Conservation (phyloP, 2,797 vertebrate genomes). For the Microchirus variegatus region DNA sequence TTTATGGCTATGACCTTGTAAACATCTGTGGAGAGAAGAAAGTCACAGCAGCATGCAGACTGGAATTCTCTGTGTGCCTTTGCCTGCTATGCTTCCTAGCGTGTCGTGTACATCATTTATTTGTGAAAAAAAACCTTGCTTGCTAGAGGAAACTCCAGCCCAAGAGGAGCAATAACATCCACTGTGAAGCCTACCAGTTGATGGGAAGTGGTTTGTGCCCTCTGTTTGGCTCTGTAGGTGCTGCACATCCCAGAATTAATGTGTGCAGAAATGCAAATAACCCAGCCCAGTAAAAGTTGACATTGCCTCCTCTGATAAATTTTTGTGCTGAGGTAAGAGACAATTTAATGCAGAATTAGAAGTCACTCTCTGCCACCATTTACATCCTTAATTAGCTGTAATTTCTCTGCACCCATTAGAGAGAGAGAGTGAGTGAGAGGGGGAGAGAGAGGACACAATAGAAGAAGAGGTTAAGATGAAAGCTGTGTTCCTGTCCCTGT, state of each 20-base stretch:
- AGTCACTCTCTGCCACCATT: slow-evolving; percentile 88
- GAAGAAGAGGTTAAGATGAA: slow-evolving; percentile 65
- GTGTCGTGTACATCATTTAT: slow-evolving; percentile 37
- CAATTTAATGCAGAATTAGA: slow-evolving; percentile 91
- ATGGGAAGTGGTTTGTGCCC: slow-evolving; percentile 48
- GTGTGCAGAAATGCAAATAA: slow-evolving; percentile 80
- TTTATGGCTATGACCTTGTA: slow-evolving; percentile 65
- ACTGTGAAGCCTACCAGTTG: slow-evolving; percentile 27
- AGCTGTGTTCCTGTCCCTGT: slow-evolving; percentile 36
- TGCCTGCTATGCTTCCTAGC: slow-evolving; percentile 35
- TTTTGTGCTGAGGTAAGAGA: slow-evolving; percentile 92
- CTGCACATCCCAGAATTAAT: slow-evolving; percentile 70
- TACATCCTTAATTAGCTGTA: slow-evolving; percentile 92
- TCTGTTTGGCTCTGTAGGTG: slow-evolving; percentile 53
- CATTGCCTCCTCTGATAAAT: slow-evolving; percentile 88
- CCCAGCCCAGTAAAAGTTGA: slow-evolving; percentile 84
- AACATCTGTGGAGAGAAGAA: slow-evolving; percentile 62
- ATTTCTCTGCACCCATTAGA: slow-evolving; percentile 88
- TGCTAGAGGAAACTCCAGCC: slow-evolving; percentile 31
- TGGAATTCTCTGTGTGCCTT: slow-evolving; percentile 31
- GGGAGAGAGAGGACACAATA: slow-evolving; percentile 29
- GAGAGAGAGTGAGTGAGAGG: slow-evolving; percentile 74
- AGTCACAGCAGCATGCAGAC: slow-evolving; percentile 37
- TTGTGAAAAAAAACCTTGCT: slow-evolving; percentile 21
- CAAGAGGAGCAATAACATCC: slow-evolving; percentile 32